These are phyloP conservation scores for Percopsis omiscomaycus DNA, from an alignment of 2,797 vertebrate genomes.

Conservation along the genomic window DNA sequence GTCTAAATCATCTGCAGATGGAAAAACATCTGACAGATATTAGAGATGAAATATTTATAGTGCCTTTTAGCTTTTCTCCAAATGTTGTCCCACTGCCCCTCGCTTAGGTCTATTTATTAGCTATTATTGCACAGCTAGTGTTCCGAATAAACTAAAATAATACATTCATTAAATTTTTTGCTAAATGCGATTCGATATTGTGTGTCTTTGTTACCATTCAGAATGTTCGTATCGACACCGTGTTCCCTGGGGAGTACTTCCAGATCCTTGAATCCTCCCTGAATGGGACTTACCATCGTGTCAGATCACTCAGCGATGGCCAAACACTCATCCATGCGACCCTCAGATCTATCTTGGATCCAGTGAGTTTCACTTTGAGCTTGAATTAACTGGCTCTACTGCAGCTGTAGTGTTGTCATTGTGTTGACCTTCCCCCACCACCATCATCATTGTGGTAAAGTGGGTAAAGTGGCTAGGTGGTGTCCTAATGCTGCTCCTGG, in stretches of 20 bases:
- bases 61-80: conserved; percentile 6
- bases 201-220: conserved; percentile 55
- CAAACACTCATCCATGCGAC: conserved; percentile 82
- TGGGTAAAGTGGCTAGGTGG: neutral
- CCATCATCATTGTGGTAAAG: neutral
- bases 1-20: conserved; percentile 12
- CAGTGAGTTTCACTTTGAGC: conserved; percentile 69
- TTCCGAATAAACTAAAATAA: neutral
- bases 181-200: neutral
- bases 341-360: conserved; percentile 85
- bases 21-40: conserved; percentile 20
- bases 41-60: conserved; percentile 14
- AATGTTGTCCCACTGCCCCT: neutral
- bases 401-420: conserved; percentile 12
- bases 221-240: conserved; percentile 85
- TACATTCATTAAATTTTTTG: neutral
- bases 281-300: conserved; percentile 89
- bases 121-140: neutral
- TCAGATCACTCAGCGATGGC: conserved; percentile 82
- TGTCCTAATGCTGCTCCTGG: conserved; percentile 27
- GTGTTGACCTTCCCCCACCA: conserved; percentile 8
- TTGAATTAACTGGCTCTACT: conserved; percentile 7
- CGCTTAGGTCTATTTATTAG: neutral
- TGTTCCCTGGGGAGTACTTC: conserved; percentile 84
- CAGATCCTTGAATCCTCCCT: conserved; percentile 84